Evolutionary conservation across 2,888 invertebrate genomes (phyloP).

Genomic region (Drosophila putrida): DNA sequence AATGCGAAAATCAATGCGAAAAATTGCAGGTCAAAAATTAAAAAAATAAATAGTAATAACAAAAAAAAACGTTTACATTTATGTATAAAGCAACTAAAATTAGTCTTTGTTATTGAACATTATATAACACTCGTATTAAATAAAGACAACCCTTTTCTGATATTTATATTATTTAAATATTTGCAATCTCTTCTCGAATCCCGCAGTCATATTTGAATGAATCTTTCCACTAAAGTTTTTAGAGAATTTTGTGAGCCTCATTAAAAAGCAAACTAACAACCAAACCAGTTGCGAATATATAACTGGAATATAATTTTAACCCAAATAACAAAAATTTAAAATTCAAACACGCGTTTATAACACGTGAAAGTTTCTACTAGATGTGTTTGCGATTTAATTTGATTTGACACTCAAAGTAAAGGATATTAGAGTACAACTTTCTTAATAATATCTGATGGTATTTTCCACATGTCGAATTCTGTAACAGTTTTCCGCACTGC

Average conservation of each 20-base stretch:
- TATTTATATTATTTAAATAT: constrained; percentile 5
- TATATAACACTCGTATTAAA: neutral
- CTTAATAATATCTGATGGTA: neutral
- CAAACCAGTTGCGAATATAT: constrained; percentile 66
- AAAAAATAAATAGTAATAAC: constrained; percentile 1
- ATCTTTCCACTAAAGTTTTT: neutral
- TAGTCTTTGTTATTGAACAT: neutral
- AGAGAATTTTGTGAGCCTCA: constrained; percentile 25
- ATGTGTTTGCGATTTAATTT: neutral
- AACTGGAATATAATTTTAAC: constrained; percentile 48
- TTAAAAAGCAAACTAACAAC: constrained; percentile 29
- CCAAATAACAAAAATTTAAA: constrained; percentile 27
- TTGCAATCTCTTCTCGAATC: neutral
- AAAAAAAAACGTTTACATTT: neutral
- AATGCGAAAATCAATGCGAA: constrained; percentile 58
- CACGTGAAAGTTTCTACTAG: constrained; percentile 16
- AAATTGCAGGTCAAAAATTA: constrained; percentile 38
- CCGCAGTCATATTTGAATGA: constrained; percentile 1
- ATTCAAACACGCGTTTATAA: constrained; percentile 17
- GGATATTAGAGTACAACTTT: neutral
- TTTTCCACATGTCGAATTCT: constrained; percentile 9
- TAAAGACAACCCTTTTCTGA: neutral
- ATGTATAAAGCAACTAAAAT: constrained; percentile 2
- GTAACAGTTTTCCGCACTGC: constrained; percentile 21
- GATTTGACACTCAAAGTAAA: neutral